These are phyloP conservation scores for Caenorhabditis sp. DNA, from an alignment of 2,888 invertebrate genomes.

Conservation along the genomic window DNA sequence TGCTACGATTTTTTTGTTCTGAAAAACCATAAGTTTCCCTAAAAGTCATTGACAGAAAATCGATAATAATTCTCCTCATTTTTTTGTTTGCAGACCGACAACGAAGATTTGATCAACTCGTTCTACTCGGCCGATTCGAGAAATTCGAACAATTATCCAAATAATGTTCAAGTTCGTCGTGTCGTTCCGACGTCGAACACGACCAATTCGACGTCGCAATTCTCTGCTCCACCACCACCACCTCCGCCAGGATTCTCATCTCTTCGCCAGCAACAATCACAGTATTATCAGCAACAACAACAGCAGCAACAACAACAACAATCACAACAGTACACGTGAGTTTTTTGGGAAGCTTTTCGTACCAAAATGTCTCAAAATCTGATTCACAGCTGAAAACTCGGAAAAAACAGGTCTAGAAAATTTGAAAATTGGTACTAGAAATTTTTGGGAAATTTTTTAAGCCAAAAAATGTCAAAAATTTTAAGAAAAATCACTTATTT, in stretches of 20 bases:
- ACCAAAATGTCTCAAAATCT: too few species aligned
- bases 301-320: slow-evolving; percentile 11
- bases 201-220: slow-evolving; percentile 16
- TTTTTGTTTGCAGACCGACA: background rate
- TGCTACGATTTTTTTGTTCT: too few species aligned
- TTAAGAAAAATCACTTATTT: too few species aligned
- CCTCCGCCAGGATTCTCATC: slow-evolving; percentile 20
- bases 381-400: too few species aligned
- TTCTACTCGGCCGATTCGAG: background rate
- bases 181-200: background rate
- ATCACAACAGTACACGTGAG: background rate
- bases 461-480: too few species aligned
- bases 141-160: background rate
- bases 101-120: background rate
- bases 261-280: slow-evolving; percentile 10
- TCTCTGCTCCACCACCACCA: slow-evolving; percentile 12
- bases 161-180: background rate
- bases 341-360: too few species aligned
- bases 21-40: too few species aligned
- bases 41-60: too few species aligned
- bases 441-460: too few species aligned
- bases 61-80: too few species aligned
- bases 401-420: background rate
- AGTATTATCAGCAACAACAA: slow-evolving; percentile 11
- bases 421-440: too few species aligned